Conservation (phyloP, 2,797 vertebrate genomes). For the Amniataba percoides region DNA sequence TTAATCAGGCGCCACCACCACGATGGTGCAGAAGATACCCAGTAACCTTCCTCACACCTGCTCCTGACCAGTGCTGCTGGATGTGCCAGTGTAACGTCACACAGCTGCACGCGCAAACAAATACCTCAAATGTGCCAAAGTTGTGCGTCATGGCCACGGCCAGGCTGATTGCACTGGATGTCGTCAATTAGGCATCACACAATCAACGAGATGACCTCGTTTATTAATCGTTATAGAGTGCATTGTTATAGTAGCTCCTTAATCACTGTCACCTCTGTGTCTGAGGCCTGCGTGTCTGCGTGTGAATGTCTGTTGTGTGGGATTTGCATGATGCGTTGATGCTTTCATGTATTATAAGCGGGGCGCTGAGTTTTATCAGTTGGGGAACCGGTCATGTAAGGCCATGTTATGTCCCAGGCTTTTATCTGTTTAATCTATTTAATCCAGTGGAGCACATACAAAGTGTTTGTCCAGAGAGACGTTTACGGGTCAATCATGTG, state of each 20-base stretch:
- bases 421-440: constrained; percentile 84
- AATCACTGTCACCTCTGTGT: constrained; percentile 54
- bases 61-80: constrained; percentile 51
- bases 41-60: constrained; percentile 14
- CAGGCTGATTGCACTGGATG: constrained; percentile 81
- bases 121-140: constrained; percentile 77
- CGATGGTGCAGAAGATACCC: constrained; percentile 16
- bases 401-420: constrained; percentile 63
- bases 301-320: constrained; percentile 88
- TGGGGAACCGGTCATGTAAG: constrained; percentile 53
- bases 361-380: constrained; percentile 98
- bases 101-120: constrained; percentile 56
- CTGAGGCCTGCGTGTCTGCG: constrained; percentile 63
- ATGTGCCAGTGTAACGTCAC: constrained; percentile 31
- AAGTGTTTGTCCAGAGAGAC: constrained; percentile 83
- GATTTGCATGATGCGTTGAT: constrained; percentile 89
- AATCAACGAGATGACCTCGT: constrained; percentile 74
- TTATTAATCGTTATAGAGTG: constrained; percentile 52
- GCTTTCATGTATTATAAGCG: constrained; percentile 82
- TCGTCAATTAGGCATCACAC: constrained; percentile 77
- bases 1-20: background rate
- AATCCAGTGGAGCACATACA: constrained; percentile 85
- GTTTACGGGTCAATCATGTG: constrained; percentile 94
- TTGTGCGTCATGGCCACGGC: constrained; percentile 59
- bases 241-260: constrained; percentile 59